Base-by-base conservation (phyloP, 2,888 invertebrate species). In the Drosophila incognita region DNA sequence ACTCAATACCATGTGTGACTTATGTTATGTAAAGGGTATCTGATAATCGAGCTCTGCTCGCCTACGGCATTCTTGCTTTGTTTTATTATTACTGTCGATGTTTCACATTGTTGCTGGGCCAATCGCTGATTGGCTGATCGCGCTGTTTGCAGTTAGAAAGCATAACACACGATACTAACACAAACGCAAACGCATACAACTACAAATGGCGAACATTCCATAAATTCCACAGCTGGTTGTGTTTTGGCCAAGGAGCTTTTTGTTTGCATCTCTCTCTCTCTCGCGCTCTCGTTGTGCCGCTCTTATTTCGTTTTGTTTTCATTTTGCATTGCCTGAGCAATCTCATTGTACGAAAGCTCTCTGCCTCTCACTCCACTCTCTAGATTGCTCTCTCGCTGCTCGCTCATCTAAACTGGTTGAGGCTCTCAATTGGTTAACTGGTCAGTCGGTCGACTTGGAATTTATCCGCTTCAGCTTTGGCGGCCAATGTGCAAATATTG, bases 91-190 rank as follows among this genome's bases (percentile, higher is more conserved):
- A 67, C 69, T 56, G 51, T 48, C 59, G n/a, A 24, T 56, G 31
- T 29, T 52, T 64, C 59, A 59, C 51, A 63, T 71, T 71, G 67
- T 76, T 71, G 40, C 51, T 59, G 56, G n/a, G 15, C 59, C 56
- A 53, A 64, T 77, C 52, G 58, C 49, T 62, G 70, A 66, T 69
- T 49, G 72, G 72, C 42, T 62, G 58, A 71, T 58, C 64, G 67
- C 84, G 82, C 64, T 83, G 72, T 59, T 82, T 46, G 73, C 83
- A 74, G 81, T 84, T 84, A 85, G 87, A 84, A 84, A 84, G 85
- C 85, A 87, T 87, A 76, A 75, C 87, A 81, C 82, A 75, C 10
- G 36, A 52, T 31, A 58, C 56, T 15, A 38, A 40, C 35, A 53
- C 61, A 33, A 11, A 62, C 35, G 33, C 52, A 62, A 21, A 62